These are phyloP conservation scores for Apodemia duryi DNA, from an alignment of 2,888 invertebrate species.

Conservation along the genomic window DNA sequence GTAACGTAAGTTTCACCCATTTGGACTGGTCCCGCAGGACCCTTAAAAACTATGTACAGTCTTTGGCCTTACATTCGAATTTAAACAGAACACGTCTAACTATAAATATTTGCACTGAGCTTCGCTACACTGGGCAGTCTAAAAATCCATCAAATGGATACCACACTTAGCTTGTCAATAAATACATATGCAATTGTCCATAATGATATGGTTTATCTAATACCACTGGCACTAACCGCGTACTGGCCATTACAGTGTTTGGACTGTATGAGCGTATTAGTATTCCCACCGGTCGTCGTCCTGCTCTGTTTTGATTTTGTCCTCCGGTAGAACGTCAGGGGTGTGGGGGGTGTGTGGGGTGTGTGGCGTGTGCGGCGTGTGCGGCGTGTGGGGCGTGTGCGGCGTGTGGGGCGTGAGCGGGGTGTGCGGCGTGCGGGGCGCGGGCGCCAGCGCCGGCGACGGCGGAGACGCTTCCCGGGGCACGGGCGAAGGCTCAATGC, in stretches of 20 bases:
- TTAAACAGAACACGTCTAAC: slow-evolving; percentile 50
- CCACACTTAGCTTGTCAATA: slow-evolving; percentile 40
- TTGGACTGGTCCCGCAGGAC: slow-evolving; percentile 45
- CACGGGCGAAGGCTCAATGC: slow-evolving; percentile 87
- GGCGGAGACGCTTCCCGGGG: slow-evolving; percentile 67
- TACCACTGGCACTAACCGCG: slow-evolving; percentile 29
- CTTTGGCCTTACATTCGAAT: slow-evolving; percentile 73
- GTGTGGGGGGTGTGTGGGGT: slow-evolving; percentile 26
- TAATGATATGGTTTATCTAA: slow-evolving; percentile 31
- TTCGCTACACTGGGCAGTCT: slow-evolving; percentile 35
- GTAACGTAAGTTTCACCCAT: slow-evolving; percentile 59
- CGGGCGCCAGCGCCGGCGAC: slow-evolving; percentile 34
- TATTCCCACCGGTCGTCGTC: slow-evolving; percentile 84
- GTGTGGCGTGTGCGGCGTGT: slow-evolving; percentile 32
- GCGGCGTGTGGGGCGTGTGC: slow-evolving; percentile 41
- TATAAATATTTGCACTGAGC: slow-evolving; percentile 54
- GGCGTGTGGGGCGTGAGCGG: slow-evolving; percentile 40
- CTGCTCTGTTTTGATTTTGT: slow-evolving; percentile 79
- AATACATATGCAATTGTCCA: slow-evolving; percentile 38
- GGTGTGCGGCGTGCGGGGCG: slow-evolving; percentile 35
- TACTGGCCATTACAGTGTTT: slow-evolving; percentile 29
- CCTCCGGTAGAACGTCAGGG: slow-evolving; percentile 58
- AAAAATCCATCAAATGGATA: slow-evolving; percentile 32
- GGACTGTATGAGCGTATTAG: slow-evolving; percentile 38
- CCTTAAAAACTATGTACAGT: slow-evolving; percentile 59